phyloP scores from a whole-genome alignment of 2,113 vertebrate genomes.

The Micromys minutus region DNA sequence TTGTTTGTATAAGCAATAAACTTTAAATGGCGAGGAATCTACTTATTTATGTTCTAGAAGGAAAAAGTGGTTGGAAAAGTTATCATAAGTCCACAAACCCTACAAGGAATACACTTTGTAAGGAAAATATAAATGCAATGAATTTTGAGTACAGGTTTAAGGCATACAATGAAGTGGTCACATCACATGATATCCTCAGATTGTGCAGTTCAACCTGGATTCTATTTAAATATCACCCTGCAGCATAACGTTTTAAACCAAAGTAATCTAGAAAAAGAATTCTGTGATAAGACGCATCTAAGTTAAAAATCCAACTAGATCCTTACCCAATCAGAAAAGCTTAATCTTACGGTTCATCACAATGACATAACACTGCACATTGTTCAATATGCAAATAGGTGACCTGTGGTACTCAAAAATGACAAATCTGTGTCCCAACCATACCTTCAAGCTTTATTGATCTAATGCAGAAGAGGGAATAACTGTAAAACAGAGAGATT shows the following conservation, averaged over 20 bases:
- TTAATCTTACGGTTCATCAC: neutral
- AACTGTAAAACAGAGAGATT: neutral
- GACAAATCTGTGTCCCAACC: neutral
- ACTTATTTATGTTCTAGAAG: slow-evolving; percentile 1
- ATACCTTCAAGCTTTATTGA: too few species aligned
- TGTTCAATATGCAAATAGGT: neutral
- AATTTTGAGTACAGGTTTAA: neutral
- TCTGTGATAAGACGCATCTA: neutral
- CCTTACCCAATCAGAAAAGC: neutral
- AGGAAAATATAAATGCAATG: neutral
- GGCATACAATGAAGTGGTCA: neutral
- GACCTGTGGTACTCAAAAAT: neutral
- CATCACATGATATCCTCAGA: neutral
- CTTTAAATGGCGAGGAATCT: slow-evolving; percentile 42
- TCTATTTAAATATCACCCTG: neutral
- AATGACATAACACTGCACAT: neutral
- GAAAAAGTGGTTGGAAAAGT: slow-evolving; percentile 59
- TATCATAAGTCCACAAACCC: neutral
- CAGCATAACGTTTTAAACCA: neutral
- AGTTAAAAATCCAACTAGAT: neutral
- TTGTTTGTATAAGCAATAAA: slow-evolving; percentile 19
- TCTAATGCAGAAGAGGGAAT: neutral
- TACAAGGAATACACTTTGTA: neutral
- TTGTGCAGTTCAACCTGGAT: neutral
- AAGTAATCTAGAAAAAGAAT: neutral